Base-by-base conservation (phyloP, 1,140 invertebrate genomes). In the Drosophila prosaltans region DNA sequence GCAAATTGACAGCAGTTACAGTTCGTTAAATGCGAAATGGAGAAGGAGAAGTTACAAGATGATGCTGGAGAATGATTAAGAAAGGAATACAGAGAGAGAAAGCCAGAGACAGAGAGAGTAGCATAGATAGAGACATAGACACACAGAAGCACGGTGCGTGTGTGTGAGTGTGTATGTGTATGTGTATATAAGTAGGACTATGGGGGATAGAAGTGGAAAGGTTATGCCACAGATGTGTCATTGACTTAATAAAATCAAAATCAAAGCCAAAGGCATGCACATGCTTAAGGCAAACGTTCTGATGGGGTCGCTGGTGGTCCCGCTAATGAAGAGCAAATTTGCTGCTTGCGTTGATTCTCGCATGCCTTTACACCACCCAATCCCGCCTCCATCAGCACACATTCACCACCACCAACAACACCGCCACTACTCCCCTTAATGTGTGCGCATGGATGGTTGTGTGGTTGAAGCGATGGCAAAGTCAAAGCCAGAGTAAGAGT, bases 211-310 rank as follows among this genome's bases (percentile, higher is more conserved):
- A 10, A 26, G 8, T 51, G 21, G 48, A 73, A 48, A 74, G 65
- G 65, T 72, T 60, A 89, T 81, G 81, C 84, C 84, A 78, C 84
- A 89, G 84, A 89, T 89, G 84, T 89, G 84, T 89, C 84, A 89
- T 89, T 89, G 84, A 89, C 84, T 89, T 89, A 89, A 89, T 89
- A 89, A 89, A 89, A 89, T 89, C 84, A 89, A 89, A 89, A 89
- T 89, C 84, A 89, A 90, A 89, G 84, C 80, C 83, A 83, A 83
- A 89, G 80, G 84, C 84, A 88, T 80, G 83, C 79, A 83, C 84
- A 89, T 72, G 82, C 82, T 79, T 51, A 64, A 66, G 78, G 81
- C 78, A 16, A n/a, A 24, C 30, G 54, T 2, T 28, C 11, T 36
- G 32, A 28, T 2, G 43, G 16, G 11, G 2, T 16, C n/a, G 55